Base-by-base conservation (phyloP, 2,113 vertebrate genomes). In the Xerus inauris region DNA sequence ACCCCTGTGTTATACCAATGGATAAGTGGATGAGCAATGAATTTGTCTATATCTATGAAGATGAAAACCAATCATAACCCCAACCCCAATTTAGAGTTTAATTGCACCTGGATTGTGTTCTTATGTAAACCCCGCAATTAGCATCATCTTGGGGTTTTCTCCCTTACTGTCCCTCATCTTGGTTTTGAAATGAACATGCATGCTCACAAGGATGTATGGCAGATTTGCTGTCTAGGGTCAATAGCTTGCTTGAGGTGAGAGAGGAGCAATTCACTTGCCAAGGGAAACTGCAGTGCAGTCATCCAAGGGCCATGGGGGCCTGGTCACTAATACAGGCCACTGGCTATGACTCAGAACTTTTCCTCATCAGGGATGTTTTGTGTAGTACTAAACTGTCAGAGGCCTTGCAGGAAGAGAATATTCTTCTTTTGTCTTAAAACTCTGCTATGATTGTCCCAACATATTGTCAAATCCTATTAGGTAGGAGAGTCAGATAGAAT, bases 361-460 rank as follows among this genome's bases (percentile, higher is more conserved):
- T 12, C 20, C 32, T 8, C 22, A 9, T 57, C 10, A 71, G 28
- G 24, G 47, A 93, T 54, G 28, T 40, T 57, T 59, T 82, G 59
- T 77, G n/a, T 69, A 19, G 32, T 75, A 28, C 72, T 87, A 81
- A 92, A 62, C 47, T 49, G 12, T 47, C 81, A 32, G 16, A 35
- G 24, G 26, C 28, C 67, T 90, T 85, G 32, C 24, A 80, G 75
- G 40, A 80, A 57, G 32, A 76, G 38, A 89, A 87, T 13, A 72
- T 19, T 85, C 57, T 96, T 5, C 32, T 49, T 69, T 45, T 92
- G n/a, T 94, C 65, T 96, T 42, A 45, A 94, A 87, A 76, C 32
- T 22, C 45, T 86, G 45, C 40, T 73, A 19, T 24, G 65, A 67
- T 96, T 62, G 22, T 40, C 35, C 40, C 54, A 38, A 35, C 24